Evolutionary conservation across 2,797 vertebrate species (phyloP).

Genomic region (Setipinna tenuifilis): DNA sequence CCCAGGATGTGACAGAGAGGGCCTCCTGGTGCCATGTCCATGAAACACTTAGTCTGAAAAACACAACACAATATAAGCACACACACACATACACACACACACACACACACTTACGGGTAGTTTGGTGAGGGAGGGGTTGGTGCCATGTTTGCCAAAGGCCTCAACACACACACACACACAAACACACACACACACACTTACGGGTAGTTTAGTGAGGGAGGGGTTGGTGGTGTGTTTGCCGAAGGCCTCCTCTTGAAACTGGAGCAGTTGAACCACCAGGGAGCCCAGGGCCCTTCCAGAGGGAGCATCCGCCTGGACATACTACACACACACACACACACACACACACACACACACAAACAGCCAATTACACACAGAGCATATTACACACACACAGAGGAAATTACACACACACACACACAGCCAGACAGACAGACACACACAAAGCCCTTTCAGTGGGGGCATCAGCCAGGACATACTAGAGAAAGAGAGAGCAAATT

Average conservation of each 20-base stretch:
- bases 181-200: slow-evolving; percentile 70
- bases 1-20: slow-evolving; percentile 95
- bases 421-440: no score
- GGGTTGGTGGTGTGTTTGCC: slow-evolving; percentile 87
- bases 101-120: slow-evolving; percentile 84
- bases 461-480: no score
- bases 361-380: slow-evolving; percentile 70
- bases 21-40: slow-evolving; percentile 90
- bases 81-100: not conserved
- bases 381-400: slow-evolving; percentile 70
- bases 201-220: slow-evolving; percentile 91
- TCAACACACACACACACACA: not conserved
- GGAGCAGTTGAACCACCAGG: slow-evolving; percentile 91
- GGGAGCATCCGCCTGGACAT: slow-evolving; percentile 89
- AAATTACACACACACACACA: no score
- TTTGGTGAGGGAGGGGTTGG: slow-evolving; percentile 84
- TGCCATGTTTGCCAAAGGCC: slow-evolving; percentile 88
- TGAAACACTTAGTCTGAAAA: slow-evolving; percentile 89
- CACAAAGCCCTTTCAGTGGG: no score
- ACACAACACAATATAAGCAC: not conserved
- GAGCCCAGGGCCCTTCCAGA: slow-evolving; percentile 89
- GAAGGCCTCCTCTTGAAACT: slow-evolving; percentile 96
- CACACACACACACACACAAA: not conserved
- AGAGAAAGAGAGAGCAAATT: no score
- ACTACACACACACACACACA: slow-evolving; percentile 68